Evolutionary conservation across 1,140 invertebrate species (phyloP), one percentile per base, ranked within the genome.

Genomic region (Ips typographus): DNA sequence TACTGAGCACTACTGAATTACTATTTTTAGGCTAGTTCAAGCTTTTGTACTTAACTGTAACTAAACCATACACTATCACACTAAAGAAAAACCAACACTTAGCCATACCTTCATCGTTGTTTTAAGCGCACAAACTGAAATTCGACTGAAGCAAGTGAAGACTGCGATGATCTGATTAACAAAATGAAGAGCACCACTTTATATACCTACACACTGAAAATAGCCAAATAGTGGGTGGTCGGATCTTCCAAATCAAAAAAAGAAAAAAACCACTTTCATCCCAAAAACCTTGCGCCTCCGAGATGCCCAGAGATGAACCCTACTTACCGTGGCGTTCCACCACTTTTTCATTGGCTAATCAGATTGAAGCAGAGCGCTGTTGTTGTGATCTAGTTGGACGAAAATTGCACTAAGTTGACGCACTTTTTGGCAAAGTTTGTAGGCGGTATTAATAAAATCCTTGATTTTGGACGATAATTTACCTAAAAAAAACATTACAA

Each of bases 141-240:
- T 70, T 55, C 57, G 53, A 36, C 4, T 43, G 52, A 57, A 68
- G 3, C 41, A 71, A 47, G 63, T 60, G 64, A 60, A 42, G 41
- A 70, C 72, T 52, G 68, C 70, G 72, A 73, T 75, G 76, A 76
- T 78, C 75, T 78, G 77, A 73, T 76, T 72, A 63, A 59, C 61
- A 49, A 65, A 73, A 77, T 73, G 73, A 67, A 62, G 70, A 62
- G 61, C 72, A 59, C 62, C 51, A 72, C 75, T 72, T 78, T 79
- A 72, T 79, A 79, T 79, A 79, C 22, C 22, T 22, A 22, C 22
- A 22, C 22, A 22, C 72, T 73, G 49, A 62, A 75, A 77, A 72
- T 38, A 63, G 41, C 60, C 38, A 73, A 72, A 77, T 76, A 77
- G 75, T 77, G 76, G 77, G 77, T 79, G 77, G 72, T 75, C 68